Evolutionary conservation across 1,140 invertebrate species (phyloP).

Genomic region (Nilaparvata lugens): DNA sequence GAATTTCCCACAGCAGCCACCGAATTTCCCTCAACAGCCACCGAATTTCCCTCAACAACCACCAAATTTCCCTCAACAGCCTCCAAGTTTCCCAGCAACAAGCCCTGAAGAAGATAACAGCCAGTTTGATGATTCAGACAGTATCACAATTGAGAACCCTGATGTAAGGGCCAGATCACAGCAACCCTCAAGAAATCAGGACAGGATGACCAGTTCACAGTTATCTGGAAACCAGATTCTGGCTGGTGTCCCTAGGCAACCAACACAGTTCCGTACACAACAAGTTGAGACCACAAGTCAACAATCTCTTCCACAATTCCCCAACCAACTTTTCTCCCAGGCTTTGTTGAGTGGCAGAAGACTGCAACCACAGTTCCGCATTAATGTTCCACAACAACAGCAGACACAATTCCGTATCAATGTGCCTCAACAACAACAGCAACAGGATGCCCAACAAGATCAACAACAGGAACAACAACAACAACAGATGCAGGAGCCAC

Average conservation of each 20-base stretch:
- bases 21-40: constrained; percentile 7
- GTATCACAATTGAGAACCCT: constrained; percentile 18
- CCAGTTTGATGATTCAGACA: constrained; percentile 19
- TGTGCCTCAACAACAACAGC: constrained; percentile 16
- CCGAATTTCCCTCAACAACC: constrained; percentile 13
- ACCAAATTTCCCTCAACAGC: constrained; percentile 2
- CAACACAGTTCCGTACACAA: not conserved
- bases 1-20: constrained; percentile 1
- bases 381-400: not conserved
- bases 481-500: not conserved
- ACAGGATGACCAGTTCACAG: not conserved
- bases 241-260: not conserved
- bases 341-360: not conserved
- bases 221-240: not conserved
- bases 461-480: not conserved
- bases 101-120: not conserved
- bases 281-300: constrained; percentile 1
- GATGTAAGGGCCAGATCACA: constrained; percentile 8
- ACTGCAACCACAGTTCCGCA: not conserved
- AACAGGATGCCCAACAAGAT: constrained; percentile 4
- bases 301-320: constrained; percentile 3
- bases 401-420: not conserved
- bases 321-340: not conserved
- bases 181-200: not conserved
- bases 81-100: constrained; percentile 6